These are phyloP conservation scores for Pammene aurita DNA, from an alignment of 2,888 invertebrate genomes.

Conservation along the genomic window DNA sequence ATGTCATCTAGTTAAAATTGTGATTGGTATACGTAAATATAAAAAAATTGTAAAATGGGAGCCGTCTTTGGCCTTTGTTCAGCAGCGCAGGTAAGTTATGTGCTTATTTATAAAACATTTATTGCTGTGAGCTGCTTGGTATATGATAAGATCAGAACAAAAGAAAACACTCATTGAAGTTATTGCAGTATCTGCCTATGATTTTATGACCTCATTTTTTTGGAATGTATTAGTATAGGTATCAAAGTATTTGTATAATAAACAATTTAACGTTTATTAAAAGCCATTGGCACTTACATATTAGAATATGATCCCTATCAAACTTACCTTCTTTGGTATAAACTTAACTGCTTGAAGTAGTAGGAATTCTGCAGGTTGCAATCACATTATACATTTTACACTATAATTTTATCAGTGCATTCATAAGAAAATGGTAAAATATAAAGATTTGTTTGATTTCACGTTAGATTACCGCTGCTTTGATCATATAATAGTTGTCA, in stretches of 20 bases:
- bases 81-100: conserved; percentile 82
- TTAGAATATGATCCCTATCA: too few relatives aligned
- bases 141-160: conserved; percentile 2
- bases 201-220: not conserved
- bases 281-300: not conserved
- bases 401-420: too few relatives aligned
- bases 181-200: not conserved
- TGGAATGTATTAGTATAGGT: too few relatives aligned
- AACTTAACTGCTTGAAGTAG: too few relatives aligned
- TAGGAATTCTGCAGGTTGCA: too few relatives aligned
- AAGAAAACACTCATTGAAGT: not conserved
- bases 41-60: conserved; percentile 74
- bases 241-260: not conserved
- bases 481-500: too few relatives aligned
- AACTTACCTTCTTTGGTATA: too few relatives aligned
- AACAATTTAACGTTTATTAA: not conserved
- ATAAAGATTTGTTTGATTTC: too few relatives aligned
- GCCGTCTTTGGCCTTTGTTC: conserved; percentile 85
- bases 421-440: too few relatives aligned
- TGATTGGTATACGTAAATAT: not conserved
- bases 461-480: too few relatives aligned
- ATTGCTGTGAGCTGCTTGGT: conserved; percentile 22
- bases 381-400: too few relatives aligned
- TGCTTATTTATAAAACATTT: conserved; percentile 39
- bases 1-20: conserved; percentile 11